A percentile compares a stretch with the other conserved stretches of the same genome.
phyloP scores from a whole-genome alignment of 2,888 invertebrate species.

The Agrilus cyanescens region DNA sequence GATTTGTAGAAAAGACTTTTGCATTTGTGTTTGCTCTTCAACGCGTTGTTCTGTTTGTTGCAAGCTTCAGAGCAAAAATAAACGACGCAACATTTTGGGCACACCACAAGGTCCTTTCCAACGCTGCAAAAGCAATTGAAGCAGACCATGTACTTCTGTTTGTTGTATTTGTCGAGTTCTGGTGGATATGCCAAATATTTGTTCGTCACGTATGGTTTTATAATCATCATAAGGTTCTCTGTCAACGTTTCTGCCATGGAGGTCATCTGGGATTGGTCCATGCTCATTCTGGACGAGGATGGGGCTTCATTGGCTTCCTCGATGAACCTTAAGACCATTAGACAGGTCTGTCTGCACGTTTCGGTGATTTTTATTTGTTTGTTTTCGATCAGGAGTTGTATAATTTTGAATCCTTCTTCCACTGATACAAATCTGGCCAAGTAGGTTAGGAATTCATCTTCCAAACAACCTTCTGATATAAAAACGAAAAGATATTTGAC shows the following conservation, averaged over 20 bases:
- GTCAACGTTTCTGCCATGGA: background rate
- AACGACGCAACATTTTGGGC: constrained; percentile 27
- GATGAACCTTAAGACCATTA: too few species aligned
- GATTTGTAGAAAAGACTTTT: constrained; percentile 15
- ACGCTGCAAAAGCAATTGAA: constrained; percentile 25
- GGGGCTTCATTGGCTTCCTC: too few species aligned
- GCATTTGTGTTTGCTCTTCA: constrained; percentile 18
- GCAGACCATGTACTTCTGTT: constrained; percentile 26
- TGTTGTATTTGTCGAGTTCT: constrained; percentile 12
- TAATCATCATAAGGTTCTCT: background rate
- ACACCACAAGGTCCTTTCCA: constrained; percentile 20
- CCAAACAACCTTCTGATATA: constrained; percentile 18
- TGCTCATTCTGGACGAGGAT: too few species aligned
- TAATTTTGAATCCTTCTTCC: constrained; percentile 14
- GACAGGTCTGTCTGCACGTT: background rate
- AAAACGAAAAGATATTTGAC: constrained; percentile 22
- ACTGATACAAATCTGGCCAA: constrained; percentile 23
- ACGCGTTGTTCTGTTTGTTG: constrained; percentile 21
- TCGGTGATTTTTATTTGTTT: constrained; percentile 2
- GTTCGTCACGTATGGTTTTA: background rate
- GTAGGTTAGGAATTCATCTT: constrained; percentile 16
- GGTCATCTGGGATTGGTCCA: background rate
- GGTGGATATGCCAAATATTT: constrained; percentile 4
- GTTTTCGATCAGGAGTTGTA: constrained; percentile 21
- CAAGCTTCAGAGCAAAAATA: constrained; percentile 30